These are phyloP conservation scores for Huso huso DNA, from an alignment of 2,797 vertebrate genomes.

Conservation along the genomic window DNA sequence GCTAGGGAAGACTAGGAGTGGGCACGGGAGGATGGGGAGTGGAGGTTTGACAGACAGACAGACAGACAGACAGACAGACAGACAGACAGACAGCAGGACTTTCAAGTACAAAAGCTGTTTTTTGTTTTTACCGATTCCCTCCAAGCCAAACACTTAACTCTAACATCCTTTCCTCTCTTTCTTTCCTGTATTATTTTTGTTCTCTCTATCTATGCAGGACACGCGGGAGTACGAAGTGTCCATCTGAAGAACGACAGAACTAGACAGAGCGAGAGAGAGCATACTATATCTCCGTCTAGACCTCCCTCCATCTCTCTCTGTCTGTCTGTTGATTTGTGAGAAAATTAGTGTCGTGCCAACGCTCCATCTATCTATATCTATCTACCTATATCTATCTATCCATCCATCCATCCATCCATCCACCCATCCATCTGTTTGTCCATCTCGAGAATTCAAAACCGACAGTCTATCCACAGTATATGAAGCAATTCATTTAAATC, in stretches of 20 bases:
- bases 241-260: constrained; percentile 57
- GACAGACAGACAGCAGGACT: too few species aligned
- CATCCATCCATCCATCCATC: too few species aligned
- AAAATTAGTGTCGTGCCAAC: background rate
- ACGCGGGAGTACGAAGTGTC: constrained; percentile 89
- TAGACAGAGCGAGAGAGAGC: constrained; percentile 26
- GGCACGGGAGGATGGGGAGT: too few species aligned
- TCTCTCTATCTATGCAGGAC: constrained; percentile 51
- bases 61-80: too few species aligned
- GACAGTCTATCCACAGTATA: too few species aligned
- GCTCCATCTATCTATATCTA: constrained; percentile 16
- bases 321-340: background rate
- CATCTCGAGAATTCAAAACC: too few species aligned
- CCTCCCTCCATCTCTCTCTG: background rate
- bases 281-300: constrained; percentile 2
- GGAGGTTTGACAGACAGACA: too few species aligned
- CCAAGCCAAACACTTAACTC: constrained; percentile 9
- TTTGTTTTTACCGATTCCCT: constrained; percentile 1
- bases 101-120: background rate
- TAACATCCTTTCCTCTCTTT: background rate
- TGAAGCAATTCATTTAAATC: too few species aligned
- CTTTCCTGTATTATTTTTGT: constrained; percentile 17
- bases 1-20: too few species aligned
- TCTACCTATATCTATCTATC: background rate
- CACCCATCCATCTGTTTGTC: too few species aligned